These are phyloP conservation scores for Chelon labrosus DNA, from an alignment of 2,797 vertebrate species.

Conservation along the genomic window DNA sequence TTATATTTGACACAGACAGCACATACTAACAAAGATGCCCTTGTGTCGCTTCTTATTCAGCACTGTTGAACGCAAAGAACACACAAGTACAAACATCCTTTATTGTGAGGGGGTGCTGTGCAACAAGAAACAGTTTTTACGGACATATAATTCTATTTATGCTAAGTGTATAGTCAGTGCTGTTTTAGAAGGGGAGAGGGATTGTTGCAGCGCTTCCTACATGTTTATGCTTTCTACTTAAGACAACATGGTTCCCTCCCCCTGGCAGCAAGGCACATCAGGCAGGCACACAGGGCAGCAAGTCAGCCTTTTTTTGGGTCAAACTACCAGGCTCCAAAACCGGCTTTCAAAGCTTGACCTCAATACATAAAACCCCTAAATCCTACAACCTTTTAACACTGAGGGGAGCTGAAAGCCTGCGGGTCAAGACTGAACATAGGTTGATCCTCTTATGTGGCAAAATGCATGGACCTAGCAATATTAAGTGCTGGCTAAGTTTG, in stretches of 20 bases:
- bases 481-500: constrained; percentile 50
- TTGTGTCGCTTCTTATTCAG: constrained; percentile 20
- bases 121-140: constrained; percentile 2
- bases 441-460: constrained; percentile 71
- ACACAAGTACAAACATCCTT: constrained; percentile 6
- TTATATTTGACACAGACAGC: constrained; percentile 1
- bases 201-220: constrained; percentile 1
- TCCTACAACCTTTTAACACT: constrained; percentile 66
- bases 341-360: constrained; percentile 75
- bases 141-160: constrained; percentile 28
- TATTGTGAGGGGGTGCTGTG: not conserved
- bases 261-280: constrained; percentile 38
- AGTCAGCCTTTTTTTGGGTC: constrained; percentile 62
- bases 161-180: constrained; percentile 18
- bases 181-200: constrained; percentile 1
- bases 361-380: constrained; percentile 70
- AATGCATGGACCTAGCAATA: constrained; percentile 30
- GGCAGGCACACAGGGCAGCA: constrained; percentile 32
- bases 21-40: not conserved
- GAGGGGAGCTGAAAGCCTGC: constrained; percentile 52
- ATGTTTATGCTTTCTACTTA: constrained; percentile 8
- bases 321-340: constrained; percentile 55
- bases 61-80: not conserved
- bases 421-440: constrained; percentile 62
- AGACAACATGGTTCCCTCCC: constrained; percentile 10